A percentile compares a stretch with the other conserved stretches of the same genome.
These are phyloP conservation scores for Callosobruchus maculatus DNA, from an alignment of 2,888 invertebrate genomes.

Conservation along the genomic window DNA sequence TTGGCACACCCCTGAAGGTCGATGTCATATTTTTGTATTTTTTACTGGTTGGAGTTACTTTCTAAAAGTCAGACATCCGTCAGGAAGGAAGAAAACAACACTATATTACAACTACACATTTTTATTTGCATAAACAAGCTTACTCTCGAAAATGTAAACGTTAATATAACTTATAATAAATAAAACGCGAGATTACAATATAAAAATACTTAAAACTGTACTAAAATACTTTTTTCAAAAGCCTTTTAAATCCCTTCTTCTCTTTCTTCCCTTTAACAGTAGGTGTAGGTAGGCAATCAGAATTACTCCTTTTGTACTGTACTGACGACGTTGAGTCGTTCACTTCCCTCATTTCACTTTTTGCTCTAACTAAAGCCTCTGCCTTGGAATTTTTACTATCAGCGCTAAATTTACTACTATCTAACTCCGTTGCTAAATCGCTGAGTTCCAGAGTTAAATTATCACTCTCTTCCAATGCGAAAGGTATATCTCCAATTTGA, in stretches of 20 bases:
- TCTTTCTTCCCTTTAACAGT: constrained; percentile 51
- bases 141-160: not conserved
- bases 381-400: constrained; percentile 25
- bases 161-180: not conserved
- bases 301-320: constrained; percentile 7
- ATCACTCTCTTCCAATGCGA: constrained; percentile 46
- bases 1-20: too few species aligned
- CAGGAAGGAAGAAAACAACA: not conserved
- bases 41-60: too few species aligned
- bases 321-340: constrained; percentile 14
- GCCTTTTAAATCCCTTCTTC: constrained; percentile 69
- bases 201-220: not conserved
- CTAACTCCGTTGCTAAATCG: constrained; percentile 25
- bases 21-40: too few species aligned
- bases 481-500: constrained; percentile 37
- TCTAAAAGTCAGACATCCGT: too few species aligned
- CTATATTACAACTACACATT: not conserved
- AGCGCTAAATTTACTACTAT: constrained; percentile 33
- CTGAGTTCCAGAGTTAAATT: constrained; percentile 40
- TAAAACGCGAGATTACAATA: not conserved
- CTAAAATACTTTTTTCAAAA: constrained; percentile 73
- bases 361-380: constrained; percentile 10
- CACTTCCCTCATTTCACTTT: constrained; percentile 16
- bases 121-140: not conserved
- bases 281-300: constrained; percentile 4